Conservation (phyloP, 2,888 invertebrate species). For the Acleris holmiana region DNA sequence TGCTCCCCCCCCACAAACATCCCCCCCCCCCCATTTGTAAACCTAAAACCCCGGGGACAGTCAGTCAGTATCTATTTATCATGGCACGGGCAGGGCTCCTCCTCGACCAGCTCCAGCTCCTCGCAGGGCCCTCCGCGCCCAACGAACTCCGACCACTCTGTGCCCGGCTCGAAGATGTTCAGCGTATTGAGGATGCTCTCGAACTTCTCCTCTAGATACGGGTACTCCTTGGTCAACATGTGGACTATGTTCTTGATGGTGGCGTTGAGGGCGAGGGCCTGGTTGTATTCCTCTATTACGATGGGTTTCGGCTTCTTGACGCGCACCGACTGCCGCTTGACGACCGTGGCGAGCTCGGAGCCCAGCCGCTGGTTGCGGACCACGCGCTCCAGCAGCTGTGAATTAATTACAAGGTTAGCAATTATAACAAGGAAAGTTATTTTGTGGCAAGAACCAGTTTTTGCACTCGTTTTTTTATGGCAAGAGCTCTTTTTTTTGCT, state of each 20-base stretch:
- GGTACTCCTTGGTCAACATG: slow-evolving; percentile 85
- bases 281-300: slow-evolving; percentile 80
- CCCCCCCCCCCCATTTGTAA: too few species aligned
- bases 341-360: slow-evolving; percentile 82
- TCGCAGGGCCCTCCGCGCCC: slow-evolving; percentile 45
- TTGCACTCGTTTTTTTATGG: too few species aligned
- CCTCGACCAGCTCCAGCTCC: slow-evolving; percentile 52
- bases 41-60: too few species aligned
- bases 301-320: slow-evolving; percentile 71
- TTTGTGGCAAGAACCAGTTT: too few species aligned
- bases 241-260: slow-evolving; percentile 83
- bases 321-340: slow-evolving; percentile 68
- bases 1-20: too few species aligned
- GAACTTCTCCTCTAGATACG: slow-evolving; percentile 75
- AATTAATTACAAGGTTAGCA: slow-evolving; percentile 19
- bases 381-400: slow-evolving; percentile 81
- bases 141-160: slow-evolving; percentile 55
- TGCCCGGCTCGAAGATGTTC: slow-evolving; percentile 63
- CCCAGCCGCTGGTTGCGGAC: slow-evolving; percentile 89
- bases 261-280: slow-evolving; percentile 76
- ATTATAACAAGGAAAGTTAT: neutral
- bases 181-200: slow-evolving; percentile 78
- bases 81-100: slow-evolving; percentile 52
- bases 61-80: too few species aligned
- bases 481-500: too few species aligned